Conservation (phyloP, 2,797 vertebrate genomes). For the Sciurus vulgaris region DNA sequence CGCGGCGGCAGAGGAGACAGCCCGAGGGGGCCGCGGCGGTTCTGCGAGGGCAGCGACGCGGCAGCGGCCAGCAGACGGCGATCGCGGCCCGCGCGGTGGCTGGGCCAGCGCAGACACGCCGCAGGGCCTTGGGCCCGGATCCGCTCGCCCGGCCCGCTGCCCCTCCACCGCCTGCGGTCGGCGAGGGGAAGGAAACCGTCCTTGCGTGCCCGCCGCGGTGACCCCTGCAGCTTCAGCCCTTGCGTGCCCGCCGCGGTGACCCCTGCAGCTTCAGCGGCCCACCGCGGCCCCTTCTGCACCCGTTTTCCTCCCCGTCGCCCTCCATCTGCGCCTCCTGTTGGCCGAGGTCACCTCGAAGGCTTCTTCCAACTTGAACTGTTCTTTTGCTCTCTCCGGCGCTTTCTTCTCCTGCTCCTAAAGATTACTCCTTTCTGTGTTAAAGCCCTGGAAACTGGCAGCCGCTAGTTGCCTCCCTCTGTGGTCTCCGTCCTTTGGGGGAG, state of each 20-base stretch:
- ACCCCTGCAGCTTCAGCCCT: neutral
- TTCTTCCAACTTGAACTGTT: neutral
- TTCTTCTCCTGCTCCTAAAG: neutral
- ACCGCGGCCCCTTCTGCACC: neutral
- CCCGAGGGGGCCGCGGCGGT: neutral
- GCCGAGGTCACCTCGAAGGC: conserved; percentile 9
- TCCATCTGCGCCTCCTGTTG: conserved; percentile 11
- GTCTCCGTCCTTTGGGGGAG: neutral
- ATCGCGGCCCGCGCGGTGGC: conserved; percentile 86
- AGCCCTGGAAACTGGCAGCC: neutral
- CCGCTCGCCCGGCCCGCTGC: neutral
- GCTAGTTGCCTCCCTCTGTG: neutral
- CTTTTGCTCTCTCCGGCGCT: neutral
- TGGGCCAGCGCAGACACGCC: neutral
- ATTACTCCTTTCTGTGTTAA: neutral
- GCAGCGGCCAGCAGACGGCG: conserved; percentile 94
- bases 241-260: neutral
- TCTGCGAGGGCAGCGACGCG: neutral
- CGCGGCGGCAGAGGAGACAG: neutral
- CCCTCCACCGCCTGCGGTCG: neutral
- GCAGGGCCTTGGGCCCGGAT: neutral
- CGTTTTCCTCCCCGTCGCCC: neutral
- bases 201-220: neutral
- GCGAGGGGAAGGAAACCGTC: rapidly evolving
- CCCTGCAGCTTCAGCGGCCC: neutral